Conservation (phyloP, 2,113 vertebrate species). For the Sarotherodon lohbergeri region DNA sequence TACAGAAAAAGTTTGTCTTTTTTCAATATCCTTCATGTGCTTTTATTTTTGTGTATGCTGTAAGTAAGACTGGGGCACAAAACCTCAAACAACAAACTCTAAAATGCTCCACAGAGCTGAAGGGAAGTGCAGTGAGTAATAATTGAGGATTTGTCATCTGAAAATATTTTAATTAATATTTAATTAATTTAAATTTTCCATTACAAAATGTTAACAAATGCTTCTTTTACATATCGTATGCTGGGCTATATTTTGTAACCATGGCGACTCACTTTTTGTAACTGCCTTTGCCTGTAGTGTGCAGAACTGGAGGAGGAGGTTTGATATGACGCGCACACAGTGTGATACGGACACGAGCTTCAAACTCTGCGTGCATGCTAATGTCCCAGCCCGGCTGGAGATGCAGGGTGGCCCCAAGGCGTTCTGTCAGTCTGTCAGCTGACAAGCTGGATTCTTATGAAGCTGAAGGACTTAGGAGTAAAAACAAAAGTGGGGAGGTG, state of each 20-base stretch:
- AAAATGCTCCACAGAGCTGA: not conserved
- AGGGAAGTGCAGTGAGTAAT: not conserved
- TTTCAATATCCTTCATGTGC: not conserved
- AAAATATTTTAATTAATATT: not conserved
- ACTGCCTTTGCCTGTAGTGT: not conserved
- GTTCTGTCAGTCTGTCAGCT: not conserved
- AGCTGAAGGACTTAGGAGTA: not conserved
- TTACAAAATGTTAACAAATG: not conserved
- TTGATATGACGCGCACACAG: not conserved
- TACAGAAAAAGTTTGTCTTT: not conserved
- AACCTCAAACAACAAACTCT: not conserved
- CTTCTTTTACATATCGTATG: not conserved
- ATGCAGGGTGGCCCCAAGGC: not conserved
- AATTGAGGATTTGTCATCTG: not conserved
- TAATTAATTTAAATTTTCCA: rapidly evolving
- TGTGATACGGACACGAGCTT: not conserved
- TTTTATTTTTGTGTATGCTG: not conserved
- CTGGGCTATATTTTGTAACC: not conserved
- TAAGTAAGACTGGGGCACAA: not conserved
- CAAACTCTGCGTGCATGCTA: not conserved
- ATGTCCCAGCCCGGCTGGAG: not conserved
- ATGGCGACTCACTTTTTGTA: conserved; percentile 7
- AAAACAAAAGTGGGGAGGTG: not conserved
- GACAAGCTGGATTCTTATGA: not conserved
- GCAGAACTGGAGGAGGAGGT: not conserved